Percentiles rank a stretch among this genome's conserved stretches.
Evolutionary conservation across 2,888 invertebrate species (phyloP).

Genomic region (Cordilura impudica): DNA sequence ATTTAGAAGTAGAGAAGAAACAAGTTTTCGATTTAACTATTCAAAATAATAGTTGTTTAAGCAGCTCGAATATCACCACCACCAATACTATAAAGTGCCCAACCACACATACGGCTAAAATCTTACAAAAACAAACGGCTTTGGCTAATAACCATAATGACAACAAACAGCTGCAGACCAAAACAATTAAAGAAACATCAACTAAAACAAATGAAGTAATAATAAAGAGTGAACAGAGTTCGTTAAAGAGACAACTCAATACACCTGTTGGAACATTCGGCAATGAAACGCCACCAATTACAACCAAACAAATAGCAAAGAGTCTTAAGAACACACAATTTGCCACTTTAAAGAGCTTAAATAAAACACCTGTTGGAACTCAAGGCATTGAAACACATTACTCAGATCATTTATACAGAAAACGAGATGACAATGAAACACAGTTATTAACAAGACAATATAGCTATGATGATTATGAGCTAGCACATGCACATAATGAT

Average conservation of each 20-base stretch:
- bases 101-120: conserved; percentile 25
- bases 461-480: conserved; percentile 26
- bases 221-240: conserved; percentile 23
- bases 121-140: conserved; percentile 58
- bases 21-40: conserved; percentile 60
- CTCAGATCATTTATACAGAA: conserved; percentile 40
- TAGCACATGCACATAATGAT: conserved; percentile 25
- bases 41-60: conserved; percentile 46
- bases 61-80: conserved; percentile 10
- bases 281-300: conserved; percentile 8
- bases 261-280: conserved; percentile 12
- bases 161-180: conserved; percentile 59
- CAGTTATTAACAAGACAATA: conserved; percentile 38
- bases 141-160: conserved; percentile 53
- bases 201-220: conserved; percentile 61
- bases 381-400: conserved; percentile 3
- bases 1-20: conserved; percentile 61
- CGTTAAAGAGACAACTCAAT: not conserved
- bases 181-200: conserved; percentile 63
- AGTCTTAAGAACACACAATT: not conserved
- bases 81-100: conserved; percentile 12
- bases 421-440: conserved; percentile 50
- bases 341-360: not conserved
- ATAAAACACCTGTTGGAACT: conserved; percentile 11
- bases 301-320: conserved; percentile 7